These are phyloP conservation scores for Synergus umbraculus DNA, from an alignment of 2,888 invertebrate species.

Conservation along the genomic window DNA sequence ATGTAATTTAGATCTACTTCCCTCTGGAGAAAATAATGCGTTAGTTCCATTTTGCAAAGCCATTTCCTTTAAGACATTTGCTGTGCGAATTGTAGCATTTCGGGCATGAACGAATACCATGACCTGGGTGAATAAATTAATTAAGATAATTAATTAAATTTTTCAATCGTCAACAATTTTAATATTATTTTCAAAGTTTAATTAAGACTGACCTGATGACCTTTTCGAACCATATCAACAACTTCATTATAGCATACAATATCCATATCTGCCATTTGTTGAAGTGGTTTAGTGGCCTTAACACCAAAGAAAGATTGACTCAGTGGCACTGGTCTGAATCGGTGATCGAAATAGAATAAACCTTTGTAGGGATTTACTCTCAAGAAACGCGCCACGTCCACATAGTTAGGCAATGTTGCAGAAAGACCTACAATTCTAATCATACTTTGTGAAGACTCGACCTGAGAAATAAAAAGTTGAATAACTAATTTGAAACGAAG, in stretches of 20 bases:
- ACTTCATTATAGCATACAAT: slow-evolving; percentile 95
- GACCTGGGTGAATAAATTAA: slow-evolving; percentile 76
- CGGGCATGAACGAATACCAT: slow-evolving; percentile 99
- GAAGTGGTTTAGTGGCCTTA: slow-evolving; percentile 82
- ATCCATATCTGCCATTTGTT: slow-evolving; percentile 90
- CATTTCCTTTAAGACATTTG: slow-evolving; percentile 89
- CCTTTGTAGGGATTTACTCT: slow-evolving; percentile 95
- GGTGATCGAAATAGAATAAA: slow-evolving; percentile 94
- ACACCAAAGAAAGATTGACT: slow-evolving; percentile 94
- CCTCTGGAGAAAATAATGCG: slow-evolving; percentile 84
- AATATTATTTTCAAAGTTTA: neutral
- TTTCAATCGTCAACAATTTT: neutral
- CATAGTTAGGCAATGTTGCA: slow-evolving; percentile 98
- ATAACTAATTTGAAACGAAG: slow-evolving; percentile 6
- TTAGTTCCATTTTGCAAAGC: slow-evolving; percentile 87
- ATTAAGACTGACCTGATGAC: slow-evolving; percentile 86
- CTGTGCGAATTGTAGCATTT: slow-evolving; percentile 95
- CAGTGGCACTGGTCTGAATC: slow-evolving; percentile 96
- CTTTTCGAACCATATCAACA: slow-evolving; percentile 89
- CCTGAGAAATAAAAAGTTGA: slow-evolving; percentile 72
- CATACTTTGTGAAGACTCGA: slow-evolving; percentile 94
- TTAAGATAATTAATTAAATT: neutral
- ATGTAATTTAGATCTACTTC: slow-evolving; percentile 83
- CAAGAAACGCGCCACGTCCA: slow-evolving; percentile 96
- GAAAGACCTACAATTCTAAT: slow-evolving; percentile 98